These are phyloP conservation scores for Sebastes fasciatus DNA, from an alignment of 2,113 vertebrate species.

Conservation along the genomic window DNA sequence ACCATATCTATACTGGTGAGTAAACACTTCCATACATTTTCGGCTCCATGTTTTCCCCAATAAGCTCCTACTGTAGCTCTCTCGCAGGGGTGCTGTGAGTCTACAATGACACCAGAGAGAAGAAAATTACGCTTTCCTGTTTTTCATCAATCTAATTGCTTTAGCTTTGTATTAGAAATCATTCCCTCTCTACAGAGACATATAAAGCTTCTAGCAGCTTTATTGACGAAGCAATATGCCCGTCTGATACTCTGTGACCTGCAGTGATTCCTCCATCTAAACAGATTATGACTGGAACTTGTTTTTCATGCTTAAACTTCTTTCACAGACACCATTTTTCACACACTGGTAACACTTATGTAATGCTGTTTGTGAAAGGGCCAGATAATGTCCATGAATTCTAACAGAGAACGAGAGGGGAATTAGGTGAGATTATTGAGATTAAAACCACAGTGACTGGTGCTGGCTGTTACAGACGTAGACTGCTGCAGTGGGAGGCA, in stretches of 20 bases:
- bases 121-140: slow-evolving; percentile 30
- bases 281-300: slow-evolving; percentile 62
- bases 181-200: slow-evolving; percentile 19
- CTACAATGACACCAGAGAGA: slow-evolving; percentile 14
- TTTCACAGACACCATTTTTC: slow-evolving; percentile 43
- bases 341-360: slow-evolving; percentile 36
- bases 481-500: slow-evolving; percentile 48
- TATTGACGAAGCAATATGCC: slow-evolving; percentile 56
- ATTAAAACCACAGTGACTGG: slow-evolving; percentile 61
- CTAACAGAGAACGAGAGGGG: slow-evolving; percentile 41
- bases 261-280: slow-evolving; percentile 51
- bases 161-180: slow-evolving; percentile 37
- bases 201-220: slow-evolving; percentile 39
- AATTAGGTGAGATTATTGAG: slow-evolving; percentile 67
- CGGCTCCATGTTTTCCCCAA: slow-evolving; percentile 10
- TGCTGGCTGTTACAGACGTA: slow-evolving; percentile 49
- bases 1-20: slow-evolving; percentile 98
- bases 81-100: background rate
- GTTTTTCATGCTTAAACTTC: slow-evolving; percentile 67
- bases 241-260: slow-evolving; percentile 48
- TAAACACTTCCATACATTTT: slow-evolving; percentile 62
- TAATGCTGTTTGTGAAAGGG: slow-evolving; percentile 51
- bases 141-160: slow-evolving; percentile 51
- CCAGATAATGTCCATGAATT: slow-evolving; percentile 62
- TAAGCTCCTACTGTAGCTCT: background rate